Evolutionary conservation across 2,113 vertebrate genomes (phyloP).

Genomic region (Ascaphus truei): DNA sequence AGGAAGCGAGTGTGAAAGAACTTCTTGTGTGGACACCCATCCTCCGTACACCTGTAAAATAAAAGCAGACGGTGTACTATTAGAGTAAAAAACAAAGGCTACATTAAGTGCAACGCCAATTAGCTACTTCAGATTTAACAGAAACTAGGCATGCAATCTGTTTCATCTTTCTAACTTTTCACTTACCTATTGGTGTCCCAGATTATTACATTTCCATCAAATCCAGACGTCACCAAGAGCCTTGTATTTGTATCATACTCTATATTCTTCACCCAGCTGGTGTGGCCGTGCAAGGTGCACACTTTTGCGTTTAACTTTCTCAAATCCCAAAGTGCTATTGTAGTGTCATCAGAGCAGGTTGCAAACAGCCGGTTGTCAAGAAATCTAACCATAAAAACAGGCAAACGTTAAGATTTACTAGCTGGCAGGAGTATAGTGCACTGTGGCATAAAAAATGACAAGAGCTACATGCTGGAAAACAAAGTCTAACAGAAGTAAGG

Average conservation of each 20-base stretch:
- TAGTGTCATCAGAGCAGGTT: conserved; percentile 96
- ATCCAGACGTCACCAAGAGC: conserved; percentile 94
- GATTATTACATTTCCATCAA: conserved; percentile 97
- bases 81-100: background rate
- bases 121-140: background rate
- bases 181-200: conserved; percentile 96
- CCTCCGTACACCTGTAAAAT: conserved; percentile 84
- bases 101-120: background rate
- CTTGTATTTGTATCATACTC: conserved; percentile 96
- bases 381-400: conserved; percentile 67
- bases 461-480: too few species aligned
- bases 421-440: too few species aligned
- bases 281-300: conserved; percentile 92
- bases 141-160: background rate
- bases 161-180: background rate
- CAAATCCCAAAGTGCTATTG: conserved; percentile 94
- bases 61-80: background rate
- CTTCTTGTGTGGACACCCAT: conserved; percentile 96
- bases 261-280: conserved; percentile 99
- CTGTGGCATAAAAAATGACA: too few species aligned
- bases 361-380: conserved; percentile 96
- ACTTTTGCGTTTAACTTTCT: conserved; percentile 92
- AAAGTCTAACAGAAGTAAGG: background rate
- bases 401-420: too few species aligned
- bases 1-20: conserved; percentile 98